Evolutionary conservation across 92 coral and sea anemone genomes (phyloP).

Genomic region (Actinostola sp.): DNA sequence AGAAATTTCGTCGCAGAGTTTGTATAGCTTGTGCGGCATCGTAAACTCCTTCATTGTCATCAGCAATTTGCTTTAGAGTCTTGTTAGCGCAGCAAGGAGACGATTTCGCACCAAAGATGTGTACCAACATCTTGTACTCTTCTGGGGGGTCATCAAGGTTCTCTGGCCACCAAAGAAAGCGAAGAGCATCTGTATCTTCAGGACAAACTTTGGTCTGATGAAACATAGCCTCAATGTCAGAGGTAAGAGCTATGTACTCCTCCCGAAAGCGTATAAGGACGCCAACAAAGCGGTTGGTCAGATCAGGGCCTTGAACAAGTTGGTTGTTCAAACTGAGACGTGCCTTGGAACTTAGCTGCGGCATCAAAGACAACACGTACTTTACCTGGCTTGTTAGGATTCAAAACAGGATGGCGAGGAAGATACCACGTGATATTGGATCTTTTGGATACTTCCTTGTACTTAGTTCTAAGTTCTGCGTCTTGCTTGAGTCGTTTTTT

Average conservation of each 20-base stretch:
- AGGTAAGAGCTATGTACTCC: slow-evolving; percentile 37
- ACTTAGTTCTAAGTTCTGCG: slow-evolving; percentile 47
- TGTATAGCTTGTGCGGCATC: slow-evolving; percentile 30
- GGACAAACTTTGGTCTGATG: slow-evolving; percentile 40
- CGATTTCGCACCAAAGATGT: slow-evolving; percentile 56
- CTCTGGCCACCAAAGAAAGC: slow-evolving; percentile 68
- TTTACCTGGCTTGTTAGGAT: slow-evolving; percentile 65
- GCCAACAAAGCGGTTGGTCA: slow-evolving; percentile 47
- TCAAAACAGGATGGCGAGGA: slow-evolving; percentile 24
- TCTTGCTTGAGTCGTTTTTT: slow-evolving; percentile 52
- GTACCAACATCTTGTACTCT: slow-evolving; percentile 44
- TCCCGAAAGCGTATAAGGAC: slow-evolving; percentile 57
- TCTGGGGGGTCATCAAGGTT: slow-evolving; percentile 31
- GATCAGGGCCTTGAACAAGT: slow-evolving; percentile 67
- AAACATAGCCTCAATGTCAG: slow-evolving; percentile 69
- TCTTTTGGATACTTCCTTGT: slow-evolving; percentile 42
- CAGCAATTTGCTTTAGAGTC: slow-evolving; percentile 41
- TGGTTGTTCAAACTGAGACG: slow-evolving; percentile 65
- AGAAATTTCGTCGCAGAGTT: slow-evolving; percentile 36
- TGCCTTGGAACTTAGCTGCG: slow-evolving; percentile 59
- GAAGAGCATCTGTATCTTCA: slow-evolving; percentile 54
- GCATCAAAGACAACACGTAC: slow-evolving; percentile 70
- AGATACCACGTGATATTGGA: slow-evolving; percentile 49
- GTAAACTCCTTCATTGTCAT: slow-evolving; percentile 39
- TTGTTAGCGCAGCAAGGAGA: slow-evolving; percentile 59